These are phyloP conservation scores for Grammomys dolichurus DNA, from an alignment of 2,113 vertebrate species.

Conservation along the genomic window DNA sequence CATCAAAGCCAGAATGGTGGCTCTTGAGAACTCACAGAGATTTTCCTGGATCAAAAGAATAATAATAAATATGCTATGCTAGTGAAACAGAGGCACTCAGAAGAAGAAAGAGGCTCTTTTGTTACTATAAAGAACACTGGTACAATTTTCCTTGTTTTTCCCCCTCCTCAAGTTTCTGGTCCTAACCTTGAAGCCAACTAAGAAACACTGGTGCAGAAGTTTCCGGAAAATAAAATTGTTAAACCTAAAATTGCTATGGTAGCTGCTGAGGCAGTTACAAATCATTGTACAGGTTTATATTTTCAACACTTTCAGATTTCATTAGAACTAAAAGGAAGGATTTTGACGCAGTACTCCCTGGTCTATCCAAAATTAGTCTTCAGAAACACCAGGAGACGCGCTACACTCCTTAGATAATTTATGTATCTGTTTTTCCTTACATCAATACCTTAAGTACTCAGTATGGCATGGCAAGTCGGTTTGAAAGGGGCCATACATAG, in stretches of 20 bases:
- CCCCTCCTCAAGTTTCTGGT: slow-evolving; percentile 10
- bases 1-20: background rate
- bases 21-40: slow-evolving; percentile 53
- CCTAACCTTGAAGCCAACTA: slow-evolving; percentile 11
- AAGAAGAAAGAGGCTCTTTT: slow-evolving; percentile 53
- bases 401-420: background rate
- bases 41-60: slow-evolving; percentile 50
- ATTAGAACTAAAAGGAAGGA: slow-evolving; percentile 43
- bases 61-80: background rate
- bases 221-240: slow-evolving; percentile 42
- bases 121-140: slow-evolving; percentile 7
- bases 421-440: slow-evolving; percentile 29
- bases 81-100: slow-evolving; percentile 37
- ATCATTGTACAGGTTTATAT: slow-evolving; percentile 7
- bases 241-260: background rate
- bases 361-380: slow-evolving; percentile 38
- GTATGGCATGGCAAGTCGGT: background rate
- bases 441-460: background rate
- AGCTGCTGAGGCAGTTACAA: background rate
- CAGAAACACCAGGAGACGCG: background rate
- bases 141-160: background rate
- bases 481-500: background rate
- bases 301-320: slow-evolving; percentile 40
- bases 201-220: background rate
- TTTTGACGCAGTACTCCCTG: background rate